phyloP scores from a whole-genome alignment of 2,888 invertebrate species.

The Amiota mariae region DNA sequence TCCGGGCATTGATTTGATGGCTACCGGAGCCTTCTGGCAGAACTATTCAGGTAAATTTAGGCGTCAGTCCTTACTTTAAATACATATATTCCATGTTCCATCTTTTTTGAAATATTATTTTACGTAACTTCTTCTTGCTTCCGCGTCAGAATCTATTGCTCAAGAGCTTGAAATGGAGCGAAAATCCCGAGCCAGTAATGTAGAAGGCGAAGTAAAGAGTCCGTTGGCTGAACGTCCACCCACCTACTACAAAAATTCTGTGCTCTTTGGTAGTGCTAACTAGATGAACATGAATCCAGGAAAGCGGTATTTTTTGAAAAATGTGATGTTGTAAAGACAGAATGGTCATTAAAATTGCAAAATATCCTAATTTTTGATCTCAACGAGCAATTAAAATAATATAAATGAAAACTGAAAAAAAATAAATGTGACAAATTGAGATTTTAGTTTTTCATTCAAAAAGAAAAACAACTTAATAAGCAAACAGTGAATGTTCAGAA shows the following conservation, averaged over 20 bases:
- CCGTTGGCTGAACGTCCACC: conserved; percentile 86
- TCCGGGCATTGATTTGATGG: conserved; percentile 85
- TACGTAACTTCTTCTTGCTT: not conserved
- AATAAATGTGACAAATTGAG: conserved; percentile 9
- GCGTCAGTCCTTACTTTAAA: conserved; percentile 17
- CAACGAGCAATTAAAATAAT: conserved; percentile 65
- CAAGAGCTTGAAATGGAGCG: conserved; percentile 91
- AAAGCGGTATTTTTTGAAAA: conserved; percentile 36
- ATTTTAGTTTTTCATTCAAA: not conserved
- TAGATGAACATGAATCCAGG: conserved; percentile 67
- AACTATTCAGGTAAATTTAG: conserved; percentile 87
- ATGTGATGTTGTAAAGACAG: conserved; percentile 36
- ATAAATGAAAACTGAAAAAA: too few relatives aligned
- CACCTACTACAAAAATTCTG: conserved; percentile 90
- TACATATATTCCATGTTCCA: not conserved
- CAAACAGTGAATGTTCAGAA: too few relatives aligned
- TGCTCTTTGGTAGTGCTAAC: conserved; percentile 91
- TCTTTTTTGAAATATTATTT: too few relatives aligned
- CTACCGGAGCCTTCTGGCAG: conserved; percentile 91
- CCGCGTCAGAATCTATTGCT: conserved; percentile 83
- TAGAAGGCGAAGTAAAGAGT: conserved; percentile 89
- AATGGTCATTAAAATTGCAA: not conserved
- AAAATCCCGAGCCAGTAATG: conserved; percentile 85
- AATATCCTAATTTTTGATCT: conserved; percentile 56
- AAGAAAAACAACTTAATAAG: not conserved